Conservation (phyloP, 2,888 invertebrate species). For the Rhogogaster chlorosoma region DNA sequence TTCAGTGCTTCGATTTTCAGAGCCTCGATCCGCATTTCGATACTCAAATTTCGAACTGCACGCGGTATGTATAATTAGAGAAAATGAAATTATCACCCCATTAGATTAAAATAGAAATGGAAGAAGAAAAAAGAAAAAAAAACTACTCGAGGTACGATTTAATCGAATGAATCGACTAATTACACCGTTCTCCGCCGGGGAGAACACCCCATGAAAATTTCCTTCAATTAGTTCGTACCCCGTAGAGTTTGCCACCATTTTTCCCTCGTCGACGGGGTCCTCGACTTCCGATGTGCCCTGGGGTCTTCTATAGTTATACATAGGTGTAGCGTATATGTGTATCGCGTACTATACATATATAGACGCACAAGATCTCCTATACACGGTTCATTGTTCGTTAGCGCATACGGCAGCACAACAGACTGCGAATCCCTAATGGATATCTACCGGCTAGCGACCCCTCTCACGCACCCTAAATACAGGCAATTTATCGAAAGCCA, state of each 20-base stretch:
- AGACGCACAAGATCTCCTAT: neutral
- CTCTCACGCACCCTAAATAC: conserved; percentile 41
- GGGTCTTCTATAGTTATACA: neutral
- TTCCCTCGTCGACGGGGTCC: neutral
- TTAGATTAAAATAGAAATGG: neutral
- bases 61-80: neutral
- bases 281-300: conserved; percentile 1
- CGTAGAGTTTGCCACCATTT: neutral
- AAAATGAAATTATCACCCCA: neutral
- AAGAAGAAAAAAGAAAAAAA: neutral
- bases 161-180: conserved; percentile 30
- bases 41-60: neutral
- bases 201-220: conserved; percentile 24
- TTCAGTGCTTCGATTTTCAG: neutral
- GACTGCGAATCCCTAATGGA: conserved; percentile 41
- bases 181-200: neutral
- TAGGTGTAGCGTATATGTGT: too few relatives aligned
- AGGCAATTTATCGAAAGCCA: conserved; percentile 47
- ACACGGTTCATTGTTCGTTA: conserved; percentile 24
- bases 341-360: neutral
- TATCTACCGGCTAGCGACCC: neutral
- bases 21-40: neutral
- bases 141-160: neutral
- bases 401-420: neutral
- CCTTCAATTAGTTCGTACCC: conserved; percentile 31